Conservation (phyloP, 2,888 invertebrate species). For the Scaptomyza parva region DNA sequence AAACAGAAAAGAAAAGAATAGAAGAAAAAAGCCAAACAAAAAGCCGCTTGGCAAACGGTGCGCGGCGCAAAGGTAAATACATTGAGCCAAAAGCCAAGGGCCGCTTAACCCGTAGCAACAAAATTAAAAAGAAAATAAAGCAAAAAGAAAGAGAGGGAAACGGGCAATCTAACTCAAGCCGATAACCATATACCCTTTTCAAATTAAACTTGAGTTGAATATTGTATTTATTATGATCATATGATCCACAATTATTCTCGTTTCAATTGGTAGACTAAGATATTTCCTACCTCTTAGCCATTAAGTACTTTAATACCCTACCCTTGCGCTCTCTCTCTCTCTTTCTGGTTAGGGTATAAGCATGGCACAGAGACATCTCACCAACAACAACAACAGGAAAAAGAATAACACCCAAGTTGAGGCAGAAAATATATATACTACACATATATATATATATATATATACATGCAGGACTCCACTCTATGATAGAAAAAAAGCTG, state of each 20-base stretch:
- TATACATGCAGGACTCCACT: neutral
- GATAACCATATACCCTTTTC: neutral
- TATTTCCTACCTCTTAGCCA: no score
- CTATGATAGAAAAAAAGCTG: neutral
- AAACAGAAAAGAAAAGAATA: no score
- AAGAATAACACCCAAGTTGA: neutral
- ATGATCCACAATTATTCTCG: no score
- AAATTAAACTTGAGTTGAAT: neutral
- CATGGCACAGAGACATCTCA: neutral
- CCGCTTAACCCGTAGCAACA: constrained; percentile 57
- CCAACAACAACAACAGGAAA: neutral
- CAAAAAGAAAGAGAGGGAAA: neutral
- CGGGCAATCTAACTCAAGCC: neutral
- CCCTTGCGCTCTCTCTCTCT: no score
- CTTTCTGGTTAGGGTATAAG: constrained; percentile 1
- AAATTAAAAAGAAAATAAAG: constrained; percentile 46
- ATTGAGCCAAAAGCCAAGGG: constrained; percentile 71
- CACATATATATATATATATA: neutral
- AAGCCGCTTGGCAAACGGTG: constrained; percentile 12
- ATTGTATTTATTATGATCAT: no score
- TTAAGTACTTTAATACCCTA: no score
- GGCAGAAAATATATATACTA: neutral
- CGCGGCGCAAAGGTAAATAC: constrained; percentile 62
- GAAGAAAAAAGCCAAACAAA: no score
- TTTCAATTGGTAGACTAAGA: no score